These are phyloP conservation scores for Drosophila melanica DNA, from an alignment of 1,140 invertebrate species.

Conservation along the genomic window DNA sequence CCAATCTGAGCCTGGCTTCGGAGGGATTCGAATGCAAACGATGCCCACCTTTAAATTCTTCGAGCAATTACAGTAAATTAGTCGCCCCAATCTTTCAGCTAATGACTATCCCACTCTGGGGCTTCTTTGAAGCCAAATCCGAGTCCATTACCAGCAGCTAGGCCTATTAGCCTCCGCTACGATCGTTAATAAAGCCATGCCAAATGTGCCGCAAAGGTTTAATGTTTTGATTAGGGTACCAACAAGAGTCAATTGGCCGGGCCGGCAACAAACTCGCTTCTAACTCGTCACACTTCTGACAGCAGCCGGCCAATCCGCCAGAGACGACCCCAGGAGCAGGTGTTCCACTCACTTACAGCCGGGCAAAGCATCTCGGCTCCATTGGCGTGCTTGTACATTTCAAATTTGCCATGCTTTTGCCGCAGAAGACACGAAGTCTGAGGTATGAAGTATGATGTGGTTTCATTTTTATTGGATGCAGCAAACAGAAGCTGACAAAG, in stretches of 20 bases:
- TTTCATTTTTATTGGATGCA: slow-evolving; percentile 45
- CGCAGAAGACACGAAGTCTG: background rate
- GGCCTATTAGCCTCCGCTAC: slow-evolving; percentile 24
- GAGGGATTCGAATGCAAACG: background rate
- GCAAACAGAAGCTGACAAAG: slow-evolving; percentile 44
- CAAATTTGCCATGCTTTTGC: slow-evolving; percentile 68
- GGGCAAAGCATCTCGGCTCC: background rate
- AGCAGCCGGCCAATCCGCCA: slow-evolving; percentile 3
- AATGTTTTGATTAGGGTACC: slow-evolving; percentile 73
- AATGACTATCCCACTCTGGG: slow-evolving; percentile 28
- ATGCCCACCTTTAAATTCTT: slow-evolving; percentile 1
- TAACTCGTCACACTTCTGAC: slow-evolving; percentile 41
- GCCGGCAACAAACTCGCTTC: slow-evolving; percentile 16
- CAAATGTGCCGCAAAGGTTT: slow-evolving; percentile 68
- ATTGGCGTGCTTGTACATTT: slow-evolving; percentile 59
- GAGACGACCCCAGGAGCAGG: slow-evolving; percentile 35
- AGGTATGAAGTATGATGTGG: slow-evolving; percentile 30
- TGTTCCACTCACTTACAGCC: slow-evolving; percentile 36
- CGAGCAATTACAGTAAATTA: slow-evolving; percentile 32
- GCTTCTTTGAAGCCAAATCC: slow-evolving; percentile 19
- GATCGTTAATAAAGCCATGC: slow-evolving; percentile 65
- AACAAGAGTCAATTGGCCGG: slow-evolving; percentile 34
- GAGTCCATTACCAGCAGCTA: slow-evolving; percentile 36
- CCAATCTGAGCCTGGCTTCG: background rate
- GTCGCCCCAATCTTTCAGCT: slow-evolving; percentile 39